Base-by-base conservation (phyloP, 2,113 vertebrate species). In the Platysteira castanea region DNA sequence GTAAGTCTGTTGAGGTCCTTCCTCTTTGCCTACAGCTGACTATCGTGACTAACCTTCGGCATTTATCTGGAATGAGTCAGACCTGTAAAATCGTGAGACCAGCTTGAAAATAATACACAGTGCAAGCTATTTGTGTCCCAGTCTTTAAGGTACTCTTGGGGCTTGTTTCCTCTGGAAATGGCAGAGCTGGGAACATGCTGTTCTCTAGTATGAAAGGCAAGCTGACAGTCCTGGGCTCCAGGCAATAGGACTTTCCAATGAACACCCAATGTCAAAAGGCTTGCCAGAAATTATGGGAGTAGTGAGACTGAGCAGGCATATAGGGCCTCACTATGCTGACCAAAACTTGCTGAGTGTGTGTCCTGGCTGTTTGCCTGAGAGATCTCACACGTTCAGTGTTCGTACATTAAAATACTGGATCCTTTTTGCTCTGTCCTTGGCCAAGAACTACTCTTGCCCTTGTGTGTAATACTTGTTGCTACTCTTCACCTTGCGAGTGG, bases 41-140 rank as follows among this genome's bases (percentile, higher is more conserved):
- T 91, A 73, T 68, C 31, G 9, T 49, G 61, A 84, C 35, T 79
- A 91, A 93, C 74, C 53, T 74, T 89, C 19, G 2, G 54, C 87
- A 80, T 87, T 90, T 90, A 85, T 37, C 15, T 3, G 0, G 42
- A 64, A 89, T 95, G 94, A 97, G 89, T 93, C 93, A 96, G 69
- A 84, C 53, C 77, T 88, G 57, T n/a, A 91, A 87, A 95, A 94
- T 74, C 71, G 77, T 83, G 59, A 94, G 71, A 83, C 70, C 47
- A 63, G 42, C 42, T 80, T 95, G 75, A 95, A 96, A 97, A 96
- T 91, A 91, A 97, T 83, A 89, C 56, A 89, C 76, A 90, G 86
- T 52, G 37, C 2, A 1, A 88, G 60, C 68, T 96, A 88, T 94
- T 93, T 91, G 63, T 81, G 82, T 92, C 47, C 82, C 47, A 78